Percentiles rank a stretch among this genome's conserved stretches.
Conservation (phyloP, 2,113 vertebrate genomes). For the Mus pahari region DNA sequence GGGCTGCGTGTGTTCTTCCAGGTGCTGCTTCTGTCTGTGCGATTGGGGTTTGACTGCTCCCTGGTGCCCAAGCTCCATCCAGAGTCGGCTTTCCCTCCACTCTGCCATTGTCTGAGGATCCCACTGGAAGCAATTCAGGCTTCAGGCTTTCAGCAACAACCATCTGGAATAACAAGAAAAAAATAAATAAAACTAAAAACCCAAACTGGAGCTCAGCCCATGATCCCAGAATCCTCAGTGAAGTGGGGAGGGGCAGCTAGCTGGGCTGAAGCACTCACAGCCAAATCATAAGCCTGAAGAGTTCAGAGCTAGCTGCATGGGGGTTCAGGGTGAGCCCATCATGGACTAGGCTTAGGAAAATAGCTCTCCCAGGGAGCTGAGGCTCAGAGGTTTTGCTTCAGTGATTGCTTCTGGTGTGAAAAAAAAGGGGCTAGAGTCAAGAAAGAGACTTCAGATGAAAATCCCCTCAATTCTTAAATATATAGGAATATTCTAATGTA, state of each 20-base stretch:
- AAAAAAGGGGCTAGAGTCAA: constrained; percentile 59
- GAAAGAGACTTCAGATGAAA: constrained; percentile 68
- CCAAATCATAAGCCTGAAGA: neutral
- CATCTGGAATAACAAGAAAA: constrained; percentile 63
- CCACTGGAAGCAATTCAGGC: constrained; percentile 70
- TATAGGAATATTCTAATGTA: constrained; percentile 77
- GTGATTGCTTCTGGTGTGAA: constrained; percentile 53
- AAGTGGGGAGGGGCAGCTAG: neutral
- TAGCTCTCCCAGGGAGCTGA: neutral
- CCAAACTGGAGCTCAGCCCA: constrained; percentile 17
- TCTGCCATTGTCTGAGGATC: constrained; percentile 60
- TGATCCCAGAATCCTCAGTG: constrained; percentile 10
- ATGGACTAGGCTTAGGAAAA: neutral
- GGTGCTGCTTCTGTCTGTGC: neutral
- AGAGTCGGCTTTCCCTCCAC: constrained; percentile 22
- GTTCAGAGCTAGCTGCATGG: neutral
- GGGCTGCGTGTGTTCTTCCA: neutral
- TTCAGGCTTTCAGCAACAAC: constrained; percentile 46
- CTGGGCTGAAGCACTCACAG: neutral
- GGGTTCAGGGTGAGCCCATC: neutral
- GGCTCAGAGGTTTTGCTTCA: neutral
- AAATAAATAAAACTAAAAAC: constrained; percentile 71
- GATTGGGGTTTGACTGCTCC: neutral
- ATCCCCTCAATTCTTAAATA: constrained; percentile 78
- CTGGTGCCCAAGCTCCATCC: neutral